A percentile compares a stretch with the other conserved stretches of the same genome.
Conservation (phyloP, 92 coral and sea anemone genomes). For the Desmophyllum pertusum region DNA sequence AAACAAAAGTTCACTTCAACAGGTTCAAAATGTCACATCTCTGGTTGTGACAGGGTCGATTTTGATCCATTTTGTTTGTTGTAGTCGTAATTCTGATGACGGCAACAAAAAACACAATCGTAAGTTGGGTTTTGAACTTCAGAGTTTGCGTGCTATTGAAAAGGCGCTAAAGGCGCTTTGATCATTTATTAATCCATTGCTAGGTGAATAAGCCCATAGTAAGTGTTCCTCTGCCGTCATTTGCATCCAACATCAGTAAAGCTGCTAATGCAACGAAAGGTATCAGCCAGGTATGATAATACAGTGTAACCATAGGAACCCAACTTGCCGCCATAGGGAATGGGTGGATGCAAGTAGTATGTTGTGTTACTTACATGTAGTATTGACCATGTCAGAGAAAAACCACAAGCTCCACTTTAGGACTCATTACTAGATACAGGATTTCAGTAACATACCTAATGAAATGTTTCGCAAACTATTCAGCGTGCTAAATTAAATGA, state of each 20-base stretch:
- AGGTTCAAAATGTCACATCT: no score
- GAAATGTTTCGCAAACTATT: no score
- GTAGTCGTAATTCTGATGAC: neutral
- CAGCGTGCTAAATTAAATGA: no score
- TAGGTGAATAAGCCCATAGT: slow-evolving; percentile 76
- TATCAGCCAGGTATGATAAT: slow-evolving; percentile 35
- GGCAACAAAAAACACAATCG: no score
- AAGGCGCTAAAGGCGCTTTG: no score
- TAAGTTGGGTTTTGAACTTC: no score
- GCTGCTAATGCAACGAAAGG: slow-evolving; percentile 57
- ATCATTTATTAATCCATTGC: no score
- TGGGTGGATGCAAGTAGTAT: no score
- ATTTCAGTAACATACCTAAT: neutral
- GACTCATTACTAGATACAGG: neutral
- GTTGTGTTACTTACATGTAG: neutral
- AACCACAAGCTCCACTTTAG: neutral
- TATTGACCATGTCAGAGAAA: neutral
- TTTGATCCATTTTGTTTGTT: no score
- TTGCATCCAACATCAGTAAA: slow-evolving; percentile 57
- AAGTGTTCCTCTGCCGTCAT: slow-evolving; percentile 45
- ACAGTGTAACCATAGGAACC: neutral
- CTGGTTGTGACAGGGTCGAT: no score
- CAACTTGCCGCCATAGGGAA: no score
- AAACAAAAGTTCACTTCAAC: no score
- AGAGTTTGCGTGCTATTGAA: neutral